Evolutionary conservation across 2,888 invertebrate genomes (phyloP).

Genomic region (Lacanobia wlatinum): DNA sequence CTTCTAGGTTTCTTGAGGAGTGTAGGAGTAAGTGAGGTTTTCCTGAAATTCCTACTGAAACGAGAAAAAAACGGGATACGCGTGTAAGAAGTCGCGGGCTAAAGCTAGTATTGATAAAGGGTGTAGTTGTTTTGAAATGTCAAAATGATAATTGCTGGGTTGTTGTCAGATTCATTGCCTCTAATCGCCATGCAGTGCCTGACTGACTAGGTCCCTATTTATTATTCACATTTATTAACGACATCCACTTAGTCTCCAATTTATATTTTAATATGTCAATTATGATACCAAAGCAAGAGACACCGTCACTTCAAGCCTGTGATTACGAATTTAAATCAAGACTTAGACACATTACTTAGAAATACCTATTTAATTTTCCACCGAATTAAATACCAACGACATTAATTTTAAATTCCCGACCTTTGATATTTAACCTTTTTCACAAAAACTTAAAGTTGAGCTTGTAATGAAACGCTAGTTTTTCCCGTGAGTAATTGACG

Average conservation of each 20-base stretch:
- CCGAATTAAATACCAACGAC: background rate
- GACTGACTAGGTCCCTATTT: background rate
- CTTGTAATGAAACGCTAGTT: slow-evolving; percentile 20
- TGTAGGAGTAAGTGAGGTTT: no score
- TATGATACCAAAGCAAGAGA: background rate
- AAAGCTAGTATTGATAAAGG: no score
- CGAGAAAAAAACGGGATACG: no score
- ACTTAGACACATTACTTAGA: background rate
- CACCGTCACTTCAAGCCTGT: slow-evolving; percentile 2
- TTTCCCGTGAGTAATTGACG: slow-evolving; percentile 33
- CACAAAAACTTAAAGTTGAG: slow-evolving; percentile 28
- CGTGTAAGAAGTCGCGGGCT: no score
- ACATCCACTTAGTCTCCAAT: background rate
- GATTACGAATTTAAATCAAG: slow-evolving; percentile 24
- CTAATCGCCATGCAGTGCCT: background rate
- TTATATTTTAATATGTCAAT: slow-evolving; percentile 16
- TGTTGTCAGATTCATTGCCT: background rate
- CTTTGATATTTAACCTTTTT: background rate
- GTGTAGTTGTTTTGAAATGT: background rate
- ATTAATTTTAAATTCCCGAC: slow-evolving; percentile 18
- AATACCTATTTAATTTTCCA: background rate
- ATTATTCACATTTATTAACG: background rate
- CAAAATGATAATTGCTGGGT: background rate
- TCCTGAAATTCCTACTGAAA: no score
- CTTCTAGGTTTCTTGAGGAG: no score